Base-by-base conservation (phyloP, 1,140 invertebrate species). In the Heliconius eleuchia region DNA sequence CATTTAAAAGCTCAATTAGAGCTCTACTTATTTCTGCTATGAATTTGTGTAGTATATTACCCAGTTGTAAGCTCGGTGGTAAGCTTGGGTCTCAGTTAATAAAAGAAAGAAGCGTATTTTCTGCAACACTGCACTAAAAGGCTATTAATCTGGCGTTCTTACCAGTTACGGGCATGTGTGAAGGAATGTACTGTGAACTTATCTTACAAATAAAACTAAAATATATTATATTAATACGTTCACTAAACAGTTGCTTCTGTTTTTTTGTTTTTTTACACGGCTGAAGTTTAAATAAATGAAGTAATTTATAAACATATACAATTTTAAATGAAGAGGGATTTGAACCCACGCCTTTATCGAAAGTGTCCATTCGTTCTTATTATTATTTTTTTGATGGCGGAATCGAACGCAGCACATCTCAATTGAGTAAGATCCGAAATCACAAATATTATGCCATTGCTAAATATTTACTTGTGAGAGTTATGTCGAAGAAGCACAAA, bases 111-210 rank as follows among this genome's bases (percentile, higher is more conserved):
- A 27, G 27, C 30, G 60, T 66, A 66, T 66, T 66, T 66, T 66
- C 60, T 66, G 23, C 60, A 66, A 66, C 27, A 66, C 11, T 66
- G 60, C 60, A 66, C 60, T 66, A 66, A 66, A 66, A 66, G 60
- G 60, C 60, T 66, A 66, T 66, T 66, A 66, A 66, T 66, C 60
- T 66, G 13, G 9, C 60, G 60, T 66, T 66, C 60, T 66, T 66
- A 66, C 23, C 23, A 13, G 60, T 30, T 66, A 66, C 23, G 60
- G 60, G 60, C 60, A 16, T 66, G 60, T 66, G 60, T 66, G 60
- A 30, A 66, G n/a, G 60, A 66, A n/a, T 66, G 60, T 66, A 9
- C 60, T 9, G 60, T 66, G 60, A 30, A 66, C 30, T 66, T 66
- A 66, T 66, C 27, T 66, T 30, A 66, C 60, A 66, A 66, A 66